Conservation (phyloP, 2,888 invertebrate genomes). For the Theristus sp. region DNA sequence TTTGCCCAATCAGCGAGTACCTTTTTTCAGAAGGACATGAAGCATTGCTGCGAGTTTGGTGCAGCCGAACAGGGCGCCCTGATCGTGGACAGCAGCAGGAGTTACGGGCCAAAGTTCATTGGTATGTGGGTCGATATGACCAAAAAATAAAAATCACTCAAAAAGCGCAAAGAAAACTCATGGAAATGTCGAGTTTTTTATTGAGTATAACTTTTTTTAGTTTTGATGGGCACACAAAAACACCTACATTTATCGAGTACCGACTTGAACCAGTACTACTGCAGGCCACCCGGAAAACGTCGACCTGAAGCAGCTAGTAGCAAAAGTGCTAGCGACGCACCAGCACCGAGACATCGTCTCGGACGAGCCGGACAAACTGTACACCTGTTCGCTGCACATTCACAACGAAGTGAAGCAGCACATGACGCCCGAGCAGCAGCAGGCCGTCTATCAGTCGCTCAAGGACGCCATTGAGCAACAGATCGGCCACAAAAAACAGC, state of each 20-base stretch:
- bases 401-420: slow-evolving; percentile 3
- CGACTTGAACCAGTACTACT: too few relatives aligned
- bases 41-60: slow-evolving; percentile 3
- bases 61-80: slow-evolving; percentile 8
- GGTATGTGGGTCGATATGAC: neutral
- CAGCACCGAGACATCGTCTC: neutral
- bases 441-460: neutral
- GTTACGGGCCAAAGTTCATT: slow-evolving; percentile 3
- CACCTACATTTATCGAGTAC: too few relatives aligned
- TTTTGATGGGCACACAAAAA: too few relatives aligned
- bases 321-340: neutral
- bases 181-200: too few relatives aligned
- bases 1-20: neutral
- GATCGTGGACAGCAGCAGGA: slow-evolving; percentile 3
- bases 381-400: slow-evolving; percentile 8
- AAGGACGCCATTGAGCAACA: slow-evolving; percentile 1
- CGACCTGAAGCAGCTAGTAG: neutral
- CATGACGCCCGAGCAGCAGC: slow-evolving; percentile 1
- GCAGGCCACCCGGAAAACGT: neutral
- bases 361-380: slow-evolving; percentile 8
- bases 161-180: too few relatives aligned
- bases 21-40: neutral
- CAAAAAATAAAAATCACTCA: too few relatives aligned
- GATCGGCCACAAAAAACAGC: neutral
- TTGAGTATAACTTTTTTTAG: too few relatives aligned